Evolutionary conservation across 2,888 invertebrate genomes (phyloP), one percentile per base, ranked within the genome.

Genomic region (Colostygia pectinataria): DNA sequence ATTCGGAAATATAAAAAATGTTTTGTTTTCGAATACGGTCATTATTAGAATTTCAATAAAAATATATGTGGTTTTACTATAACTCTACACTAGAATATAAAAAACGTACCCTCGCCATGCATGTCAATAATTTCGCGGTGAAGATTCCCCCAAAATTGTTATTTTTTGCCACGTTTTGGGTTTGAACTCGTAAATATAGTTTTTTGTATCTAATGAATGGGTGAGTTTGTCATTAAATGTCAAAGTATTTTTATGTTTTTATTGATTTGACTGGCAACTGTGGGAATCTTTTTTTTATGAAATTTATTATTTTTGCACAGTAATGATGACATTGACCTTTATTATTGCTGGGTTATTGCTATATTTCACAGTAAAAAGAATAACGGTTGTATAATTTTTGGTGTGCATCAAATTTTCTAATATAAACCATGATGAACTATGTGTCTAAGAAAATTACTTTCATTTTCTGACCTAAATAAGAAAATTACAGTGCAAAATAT

Each of bases 221-320:
- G 70, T 74, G 65, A 69, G 70, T 82, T 79, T 75, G 80, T 83
- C 80, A 83, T 81, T 83, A 79, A 73, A 76, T 79, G 84, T 88
- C 88, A 87, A 86, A 88, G 69, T 83, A 83, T 87, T 86, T n/a
- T 85, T 83, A 83, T 78, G 75, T 77, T 83, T 70, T 72, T 71
- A 82, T 83, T 76, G 77, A 82, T 80, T 68, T 68, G 57, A 68
- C 63, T 70, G 71, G 74, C 71, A 67, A 57, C 66, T 66, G 64
- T 41, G 44, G 74, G 87, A 88, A 88, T 64, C 32, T 9, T 15
- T 63, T 66, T 61, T 63, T 54, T 55, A 45, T 44, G 3, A 20
- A 13, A 60, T 46, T 61, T 61, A 58, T 60, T 4, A 53, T 53
- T 68, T 72, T 68, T 41, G 57, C 52, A 15, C 23, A n/a, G 64